Conservation (phyloP, 2,113 vertebrate species). For the Pyxicephalus adspersus region DNA sequence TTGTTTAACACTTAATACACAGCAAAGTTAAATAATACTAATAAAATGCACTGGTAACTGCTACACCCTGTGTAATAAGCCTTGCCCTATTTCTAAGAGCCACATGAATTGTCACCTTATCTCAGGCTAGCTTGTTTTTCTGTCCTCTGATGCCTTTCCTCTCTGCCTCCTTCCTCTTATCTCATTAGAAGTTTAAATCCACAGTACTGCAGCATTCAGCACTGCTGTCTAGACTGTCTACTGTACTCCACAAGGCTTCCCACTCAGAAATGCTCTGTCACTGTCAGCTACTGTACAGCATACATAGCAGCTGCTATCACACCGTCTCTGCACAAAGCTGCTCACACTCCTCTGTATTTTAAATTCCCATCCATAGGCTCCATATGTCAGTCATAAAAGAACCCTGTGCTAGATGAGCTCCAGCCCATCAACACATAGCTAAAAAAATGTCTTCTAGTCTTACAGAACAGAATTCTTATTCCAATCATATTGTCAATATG, state of each 20-base stretch:
- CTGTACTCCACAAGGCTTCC: conserved; percentile 47
- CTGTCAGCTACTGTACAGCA: conserved; percentile 46
- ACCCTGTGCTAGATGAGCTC: neutral
- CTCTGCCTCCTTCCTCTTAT: conserved; percentile 11
- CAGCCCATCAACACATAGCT: neutral
- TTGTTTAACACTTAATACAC: neutral
- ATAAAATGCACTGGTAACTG: neutral
- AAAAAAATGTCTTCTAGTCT: no score
- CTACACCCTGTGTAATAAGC: neutral
- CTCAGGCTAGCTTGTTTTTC: neutral
- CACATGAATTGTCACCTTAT: conserved; percentile 12
- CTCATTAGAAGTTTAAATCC: conserved; percentile 51
- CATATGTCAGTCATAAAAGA: conserved; percentile 16
- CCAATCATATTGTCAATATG: no score
- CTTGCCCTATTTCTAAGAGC: conserved; percentile 1
- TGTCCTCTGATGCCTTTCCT: conserved; percentile 37
- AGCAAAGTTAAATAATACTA: conserved; percentile 1
- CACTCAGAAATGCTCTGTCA: conserved; percentile 47
- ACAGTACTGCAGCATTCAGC: conserved; percentile 49
- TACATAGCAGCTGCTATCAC: conserved; percentile 38
- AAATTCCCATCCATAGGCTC: conserved; percentile 13
- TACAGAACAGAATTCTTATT: no score
- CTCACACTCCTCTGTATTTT: conserved; percentile 5
- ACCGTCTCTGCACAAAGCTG: conserved; percentile 4
- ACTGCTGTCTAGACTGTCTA: conserved; percentile 47